Base-by-base conservation (phyloP, 2,888 invertebrate genomes). In the Drosophila cognata region DNA sequence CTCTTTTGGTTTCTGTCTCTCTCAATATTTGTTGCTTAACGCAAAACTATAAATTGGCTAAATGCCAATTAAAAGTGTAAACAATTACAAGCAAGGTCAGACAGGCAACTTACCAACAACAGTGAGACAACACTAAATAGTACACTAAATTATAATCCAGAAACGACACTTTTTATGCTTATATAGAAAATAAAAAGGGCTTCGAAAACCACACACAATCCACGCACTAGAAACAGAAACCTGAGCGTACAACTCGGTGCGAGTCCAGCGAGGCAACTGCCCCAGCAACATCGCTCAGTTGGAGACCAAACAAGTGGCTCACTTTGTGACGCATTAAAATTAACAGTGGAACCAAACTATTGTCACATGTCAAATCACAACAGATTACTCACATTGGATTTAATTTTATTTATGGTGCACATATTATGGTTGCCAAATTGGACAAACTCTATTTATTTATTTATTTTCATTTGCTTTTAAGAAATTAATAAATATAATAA, bases 231-330 rank as follows among this genome's bases (percentile, higher is more conserved):
- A 71, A 68, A 73, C 61, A 66, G 59, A 83, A 86, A 74, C 29
- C 67, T 77, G 71, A 83, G 76, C 68, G 85, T 80, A 72, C 86
- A 81, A 85, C 86, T 78, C 88, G 57, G 74, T 55, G 80, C 77
- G 85, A 85, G 86, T 83, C 71, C 88, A 86, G 60, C 69, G 77
- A 86, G 82, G 82, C 86, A 85, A 85, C 85, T 85, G 84, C 71
- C 81, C 75, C 60, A 74, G 71, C 83, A 64, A 72, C 74, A 70
- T 66, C 52, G 75, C 73, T 73, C 71, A 36, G 75, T 58, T 64
- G 76, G 81, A 73, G 73, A 78, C 75, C 71, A 64, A 71, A 72
- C 71, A 67, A 78, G 79, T 79, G 77, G 71, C 65, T 75, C 67
- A 65, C 75, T 67, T 59, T 65, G 62, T 71, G 66, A 68, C 63